Evolutionary conservation across 1,140 invertebrate species (phyloP).

Genomic region (Brachionus rubens): DNA sequence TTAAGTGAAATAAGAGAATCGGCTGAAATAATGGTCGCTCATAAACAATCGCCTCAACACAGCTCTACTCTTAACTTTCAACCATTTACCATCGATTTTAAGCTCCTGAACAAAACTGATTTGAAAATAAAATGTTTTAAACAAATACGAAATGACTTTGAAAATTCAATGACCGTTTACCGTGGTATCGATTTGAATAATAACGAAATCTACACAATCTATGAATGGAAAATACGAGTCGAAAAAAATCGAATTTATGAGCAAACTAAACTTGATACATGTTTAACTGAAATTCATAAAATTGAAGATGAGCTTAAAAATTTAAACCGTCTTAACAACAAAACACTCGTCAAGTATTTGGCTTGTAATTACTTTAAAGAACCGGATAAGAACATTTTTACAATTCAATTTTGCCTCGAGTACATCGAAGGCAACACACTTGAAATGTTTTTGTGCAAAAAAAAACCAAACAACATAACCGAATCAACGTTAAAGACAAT

Average conservation of each 20-base stretch:
- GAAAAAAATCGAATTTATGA: constrained; percentile 64
- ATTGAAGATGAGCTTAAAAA: constrained; percentile 72
- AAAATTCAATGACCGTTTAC: constrained; percentile 18
- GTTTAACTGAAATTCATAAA: constrained; percentile 50
- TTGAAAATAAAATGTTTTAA: constrained; percentile 34
- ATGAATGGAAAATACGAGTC: constrained; percentile 62
- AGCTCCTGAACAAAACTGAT: neutral
- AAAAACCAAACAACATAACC: constrained; percentile 64
- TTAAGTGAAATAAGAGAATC: neutral
- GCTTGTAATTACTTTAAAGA: constrained; percentile 67
- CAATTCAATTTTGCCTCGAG: constrained; percentile 63
- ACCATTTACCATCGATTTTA: constrained; percentile 27
- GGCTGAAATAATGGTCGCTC: neutral
- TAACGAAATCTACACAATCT: constrained; percentile 26
- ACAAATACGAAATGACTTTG: neutral
- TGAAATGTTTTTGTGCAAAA: constrained; percentile 61
- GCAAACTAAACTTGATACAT: constrained; percentile 50
- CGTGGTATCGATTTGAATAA: constrained; percentile 9
- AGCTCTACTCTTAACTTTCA: neutral
- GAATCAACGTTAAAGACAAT: constrained; percentile 67
- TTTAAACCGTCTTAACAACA: constrained; percentile 68
- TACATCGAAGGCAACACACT: constrained; percentile 65
- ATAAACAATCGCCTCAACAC: neutral
- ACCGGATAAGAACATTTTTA: constrained; percentile 60
- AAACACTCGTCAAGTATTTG: constrained; percentile 71